Evolutionary conservation across 2,797 vertebrate species (phyloP).

Genomic region (Odontamblyopus rebecca): DNA sequence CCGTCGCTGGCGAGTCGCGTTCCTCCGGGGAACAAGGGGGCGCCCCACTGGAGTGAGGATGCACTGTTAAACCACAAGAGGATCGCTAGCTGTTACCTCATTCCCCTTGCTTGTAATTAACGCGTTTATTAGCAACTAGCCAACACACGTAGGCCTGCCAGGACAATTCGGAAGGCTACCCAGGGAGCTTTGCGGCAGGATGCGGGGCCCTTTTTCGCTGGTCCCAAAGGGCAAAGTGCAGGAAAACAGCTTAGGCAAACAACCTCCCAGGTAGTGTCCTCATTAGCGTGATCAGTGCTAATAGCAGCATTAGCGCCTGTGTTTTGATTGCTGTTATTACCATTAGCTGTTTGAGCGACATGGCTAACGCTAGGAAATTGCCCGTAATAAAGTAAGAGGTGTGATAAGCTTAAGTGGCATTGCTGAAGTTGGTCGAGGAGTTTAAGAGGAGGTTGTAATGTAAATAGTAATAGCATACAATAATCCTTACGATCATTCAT

Average conservation of each 20-base stretch:
- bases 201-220: conserved; percentile 40
- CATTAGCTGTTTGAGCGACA: conserved; percentile 60
- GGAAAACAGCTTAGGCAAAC: conserved; percentile 73
- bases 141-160: conserved; percentile 36
- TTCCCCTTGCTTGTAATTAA: conserved; percentile 75
- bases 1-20: conserved; percentile 8
- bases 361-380: conserved; percentile 49
- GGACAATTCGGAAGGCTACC: conserved; percentile 40
- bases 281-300: conserved; percentile 64
- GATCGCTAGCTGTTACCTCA: conserved; percentile 51
- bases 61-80: conserved; percentile 27
- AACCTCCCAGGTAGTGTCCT: conserved; percentile 71
- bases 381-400: conserved; percentile 53
- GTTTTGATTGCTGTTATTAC: conserved; percentile 70
- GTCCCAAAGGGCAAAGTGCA: conserved; percentile 55
- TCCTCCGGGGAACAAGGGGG: conserved; percentile 39
- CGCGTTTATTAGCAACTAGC: conserved; percentile 57
- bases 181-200: conserved; percentile 57
- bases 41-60: conserved; percentile 39
- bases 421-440: background rate
- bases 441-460: background rate
- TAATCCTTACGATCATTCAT: background rate
- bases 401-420: conserved; percentile 49
- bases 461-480: background rate
- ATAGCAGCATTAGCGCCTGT: conserved; percentile 67